Evolutionary conservation across 2,888 invertebrate genomes (phyloP), one percentile per base, ranked within the genome.

Genomic region (Steromphala cineraria): DNA sequence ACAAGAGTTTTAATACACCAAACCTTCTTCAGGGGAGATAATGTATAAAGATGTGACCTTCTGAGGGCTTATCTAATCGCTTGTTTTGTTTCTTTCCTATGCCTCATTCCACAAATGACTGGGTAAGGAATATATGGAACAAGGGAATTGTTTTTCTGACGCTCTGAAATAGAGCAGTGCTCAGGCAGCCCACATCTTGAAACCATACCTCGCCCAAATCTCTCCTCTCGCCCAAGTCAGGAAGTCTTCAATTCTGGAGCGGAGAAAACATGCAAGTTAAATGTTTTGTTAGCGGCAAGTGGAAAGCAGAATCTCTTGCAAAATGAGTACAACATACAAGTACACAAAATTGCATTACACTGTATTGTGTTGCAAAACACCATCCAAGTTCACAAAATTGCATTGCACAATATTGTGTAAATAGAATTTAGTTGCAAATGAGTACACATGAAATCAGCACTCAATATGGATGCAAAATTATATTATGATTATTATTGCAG

Each of bases 51-150:
- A 62, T 62, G 24, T 62, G 62, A 62, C 62, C 62, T 62, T 62
- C 24, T n/a, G 24, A 28, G 62, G 24, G 62, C 62, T 62, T 62
- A 62, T 62, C 62, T 62, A 62, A 62, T 62, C 62, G 28, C 62
- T 62, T 62, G 62, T 62, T 62, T 62, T 62, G 62, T 62, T 62
- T 62, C 62, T 62, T 28, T 21, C 62, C 62, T n/a, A 62, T 62
- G 62, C 62, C 62, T 46, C 62, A 62, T 62, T 62, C 62, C 62
- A 13, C 62, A 62, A 28, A 62, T 62, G 15, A 21, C 62, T 62
- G 7, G 15, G 62, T 28, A 15, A 28, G 62, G 28, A 62, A 62
- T 62, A 62, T 28, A 0, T 62, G 62, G 28, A 62, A 62, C 28
- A 62, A 24, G 28, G 56, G 62, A 28, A 28, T 24, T 62, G 62